A percentile compares a stretch with the other conserved stretches of the same genome.
phyloP scores from a whole-genome alignment of 2,113 vertebrate genomes.

The Agelaius phoeniceus region DNA sequence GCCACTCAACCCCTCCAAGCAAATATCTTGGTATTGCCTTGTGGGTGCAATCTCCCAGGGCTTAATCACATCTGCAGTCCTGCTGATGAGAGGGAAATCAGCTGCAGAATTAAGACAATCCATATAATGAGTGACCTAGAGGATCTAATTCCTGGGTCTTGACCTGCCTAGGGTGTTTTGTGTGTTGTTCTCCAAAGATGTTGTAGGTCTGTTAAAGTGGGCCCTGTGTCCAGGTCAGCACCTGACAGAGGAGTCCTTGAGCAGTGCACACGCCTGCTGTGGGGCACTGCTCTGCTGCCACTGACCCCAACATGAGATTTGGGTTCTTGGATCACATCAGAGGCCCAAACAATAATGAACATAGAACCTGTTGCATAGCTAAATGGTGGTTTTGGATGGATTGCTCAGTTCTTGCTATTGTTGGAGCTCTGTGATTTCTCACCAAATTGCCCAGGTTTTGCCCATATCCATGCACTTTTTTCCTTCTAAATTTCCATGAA shows the following conservation, averaged over 20 bases:
- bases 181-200: neutral
- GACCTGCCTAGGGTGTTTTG: neutral
- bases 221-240: neutral
- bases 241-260: neutral
- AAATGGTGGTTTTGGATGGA: neutral
- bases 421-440: neutral
- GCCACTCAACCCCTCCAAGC: neutral
- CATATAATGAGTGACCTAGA: neutral
- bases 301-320: neutral
- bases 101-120: neutral
- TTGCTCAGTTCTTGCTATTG: neutral
- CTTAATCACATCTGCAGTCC: neutral
- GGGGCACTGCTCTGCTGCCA: neutral
- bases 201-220: neutral
- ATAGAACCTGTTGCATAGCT: neutral
- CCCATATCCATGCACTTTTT: neutral
- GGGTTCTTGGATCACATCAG: neutral
- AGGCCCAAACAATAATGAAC: neutral
- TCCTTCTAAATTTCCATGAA: neutral
- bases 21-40: neutral
- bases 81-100: neutral
- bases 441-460: neutral
- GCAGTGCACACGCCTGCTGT: neutral
- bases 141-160: neutral
- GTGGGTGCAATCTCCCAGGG: neutral